A percentile compares a stretch with the other conserved stretches of the same genome.
phyloP scores from a whole-genome alignment of 1,140 invertebrate genomes.

The Aradophagus sp. region DNA sequence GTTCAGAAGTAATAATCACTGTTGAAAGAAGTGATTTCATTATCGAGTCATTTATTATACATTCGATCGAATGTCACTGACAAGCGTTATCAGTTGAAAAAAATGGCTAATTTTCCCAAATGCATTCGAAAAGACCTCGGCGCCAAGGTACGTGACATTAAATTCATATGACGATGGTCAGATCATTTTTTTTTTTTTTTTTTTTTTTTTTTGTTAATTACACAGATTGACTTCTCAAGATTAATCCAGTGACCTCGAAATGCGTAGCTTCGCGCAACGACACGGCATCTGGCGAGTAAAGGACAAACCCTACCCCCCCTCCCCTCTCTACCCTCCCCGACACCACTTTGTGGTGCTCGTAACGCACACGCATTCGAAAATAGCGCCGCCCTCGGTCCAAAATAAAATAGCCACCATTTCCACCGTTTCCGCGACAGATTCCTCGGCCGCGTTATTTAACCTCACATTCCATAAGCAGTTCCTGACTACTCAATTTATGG shows the following conservation, averaged over 20 bases:
- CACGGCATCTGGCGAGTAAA: slow-evolving; percentile 22
- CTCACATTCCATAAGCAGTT: no score
- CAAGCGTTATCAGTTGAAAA: no score
- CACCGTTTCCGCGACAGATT: slow-evolving; percentile 36
- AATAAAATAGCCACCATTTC: slow-evolving; percentile 31
- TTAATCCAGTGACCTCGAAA: slow-evolving; percentile 34
- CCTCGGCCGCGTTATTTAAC: slow-evolving; percentile 24
- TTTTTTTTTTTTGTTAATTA: no score
- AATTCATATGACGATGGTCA: background rate
- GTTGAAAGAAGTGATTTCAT: no score
- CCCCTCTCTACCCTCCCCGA: background rate
- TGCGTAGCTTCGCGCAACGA: slow-evolving; percentile 6
- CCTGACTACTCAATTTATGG: no score
- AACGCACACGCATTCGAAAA: slow-evolving; percentile 27
- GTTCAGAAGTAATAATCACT: no score
- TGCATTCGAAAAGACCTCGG: no score
- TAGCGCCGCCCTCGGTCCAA: slow-evolving; percentile 37
- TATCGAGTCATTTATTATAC: no score
- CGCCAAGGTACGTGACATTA: no score
- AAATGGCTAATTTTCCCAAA: no score
- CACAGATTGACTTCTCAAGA: slow-evolving; percentile 20
- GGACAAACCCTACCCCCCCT: slow-evolving; percentile 14
- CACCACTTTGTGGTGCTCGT: no score
- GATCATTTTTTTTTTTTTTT: slow-evolving; percentile 29
- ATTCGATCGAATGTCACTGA: no score